These are phyloP conservation scores for Myotis lucifugus DNA, from an alignment of 2,113 vertebrate genomes.

Conservation along the genomic window DNA sequence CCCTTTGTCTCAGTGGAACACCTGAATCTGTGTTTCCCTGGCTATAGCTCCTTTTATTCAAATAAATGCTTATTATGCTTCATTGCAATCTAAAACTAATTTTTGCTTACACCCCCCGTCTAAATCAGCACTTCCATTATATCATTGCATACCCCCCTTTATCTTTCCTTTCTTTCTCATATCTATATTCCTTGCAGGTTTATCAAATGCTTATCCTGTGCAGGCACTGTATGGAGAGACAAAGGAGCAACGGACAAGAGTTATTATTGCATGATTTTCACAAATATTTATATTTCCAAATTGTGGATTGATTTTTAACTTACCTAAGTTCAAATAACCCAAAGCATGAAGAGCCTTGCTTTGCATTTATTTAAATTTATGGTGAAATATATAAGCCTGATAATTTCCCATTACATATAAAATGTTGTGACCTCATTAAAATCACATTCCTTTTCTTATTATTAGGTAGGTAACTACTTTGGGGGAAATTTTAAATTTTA, in stretches of 20 bases:
- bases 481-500: background rate
- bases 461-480: background rate
- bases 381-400: background rate
- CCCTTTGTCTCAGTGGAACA: background rate
- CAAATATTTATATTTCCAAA: background rate
- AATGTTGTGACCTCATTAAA: background rate
- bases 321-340: background rate
- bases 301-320: background rate
- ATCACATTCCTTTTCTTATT: background rate
- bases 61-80: background rate
- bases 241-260: background rate
- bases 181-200: background rate
- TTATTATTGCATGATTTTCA: background rate
- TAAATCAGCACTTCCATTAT: background rate
- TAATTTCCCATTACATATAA: background rate
- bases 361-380: background rate
- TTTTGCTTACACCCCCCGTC: background rate
- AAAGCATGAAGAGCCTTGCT: background rate
- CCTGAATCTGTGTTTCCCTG: background rate
- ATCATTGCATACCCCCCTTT: background rate
- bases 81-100: background rate
- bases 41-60: background rate
- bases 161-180: background rate
- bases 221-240: rapidly evolving
- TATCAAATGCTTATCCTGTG: background rate